phyloP scores from a whole-genome alignment of 64 coral and sea anemone genomes.

The Montipora cactus region DNA sequence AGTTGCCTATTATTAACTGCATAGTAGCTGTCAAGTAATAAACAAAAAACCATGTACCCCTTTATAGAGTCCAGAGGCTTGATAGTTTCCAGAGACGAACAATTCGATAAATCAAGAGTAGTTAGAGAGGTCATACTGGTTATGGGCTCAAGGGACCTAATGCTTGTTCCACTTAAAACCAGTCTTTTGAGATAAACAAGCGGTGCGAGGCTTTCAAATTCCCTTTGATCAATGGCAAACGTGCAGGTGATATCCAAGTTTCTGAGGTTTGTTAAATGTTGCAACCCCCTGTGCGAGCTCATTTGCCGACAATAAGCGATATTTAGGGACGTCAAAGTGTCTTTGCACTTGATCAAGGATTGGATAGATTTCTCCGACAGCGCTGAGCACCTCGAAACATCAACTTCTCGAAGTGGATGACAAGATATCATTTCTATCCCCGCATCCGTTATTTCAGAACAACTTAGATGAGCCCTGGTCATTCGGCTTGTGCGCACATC shows the following conservation, averaged over 20 bases:
- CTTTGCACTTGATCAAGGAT: conserved; percentile 67
- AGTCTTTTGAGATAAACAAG: conserved; percentile 62
- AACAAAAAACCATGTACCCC: conserved; percentile 52
- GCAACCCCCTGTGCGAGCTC: conserved; percentile 50
- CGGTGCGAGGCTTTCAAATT: conserved; percentile 42
- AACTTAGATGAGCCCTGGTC: conserved; percentile 65
- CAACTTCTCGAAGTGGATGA: conserved; percentile 83
- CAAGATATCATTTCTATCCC: conserved; percentile 62
- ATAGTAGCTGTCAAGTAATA: not conserved
- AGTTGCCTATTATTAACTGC: no score
- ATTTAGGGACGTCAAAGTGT: conserved; percentile 75
- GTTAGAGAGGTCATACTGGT: conserved; percentile 56
- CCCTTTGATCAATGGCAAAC: conserved; percentile 35
- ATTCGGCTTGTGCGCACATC: conserved; percentile 83
- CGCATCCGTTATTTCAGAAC: conserved; percentile 76
- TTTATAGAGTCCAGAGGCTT: conserved; percentile 52
- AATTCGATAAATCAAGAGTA: conserved; percentile 77
- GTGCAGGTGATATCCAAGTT: conserved; percentile 71
- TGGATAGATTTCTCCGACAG: conserved; percentile 71
- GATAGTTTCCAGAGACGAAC: conserved; percentile 51
- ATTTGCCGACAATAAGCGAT: conserved; percentile 56
- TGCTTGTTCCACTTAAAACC: conserved; percentile 64
- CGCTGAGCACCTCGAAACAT: conserved; percentile 61
- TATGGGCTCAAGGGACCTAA: conserved; percentile 75
- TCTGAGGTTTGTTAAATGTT: conserved; percentile 54